phyloP scores from a whole-genome alignment of 2,797 vertebrate genomes.

The Falco columbarius region DNA sequence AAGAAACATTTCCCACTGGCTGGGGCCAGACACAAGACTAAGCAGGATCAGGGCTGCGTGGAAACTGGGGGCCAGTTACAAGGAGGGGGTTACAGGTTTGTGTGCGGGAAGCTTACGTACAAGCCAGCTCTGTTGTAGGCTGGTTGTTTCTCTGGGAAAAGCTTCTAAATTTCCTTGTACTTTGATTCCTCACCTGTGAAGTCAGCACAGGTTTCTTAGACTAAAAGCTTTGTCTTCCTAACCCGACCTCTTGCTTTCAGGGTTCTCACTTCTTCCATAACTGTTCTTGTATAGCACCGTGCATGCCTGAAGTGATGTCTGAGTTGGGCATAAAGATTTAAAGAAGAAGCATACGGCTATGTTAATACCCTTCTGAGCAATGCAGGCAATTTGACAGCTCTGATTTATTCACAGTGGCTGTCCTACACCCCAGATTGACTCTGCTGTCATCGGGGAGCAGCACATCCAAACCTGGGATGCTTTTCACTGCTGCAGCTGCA shows the following conservation, averaged over 20 bases:
- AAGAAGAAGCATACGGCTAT: fast-evolving
- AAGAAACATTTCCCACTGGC: not conserved
- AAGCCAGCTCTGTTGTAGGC: not conserved
- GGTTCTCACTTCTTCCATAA: not conserved
- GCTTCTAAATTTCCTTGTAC: not conserved
- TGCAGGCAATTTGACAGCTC: not conserved
- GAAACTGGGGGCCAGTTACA: not conserved
- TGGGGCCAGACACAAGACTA: not conserved
- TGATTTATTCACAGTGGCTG: not conserved
- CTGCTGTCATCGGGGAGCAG: not conserved
- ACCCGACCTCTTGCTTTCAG: not conserved
- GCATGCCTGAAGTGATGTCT: fast-evolving
- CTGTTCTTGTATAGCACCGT: not conserved
- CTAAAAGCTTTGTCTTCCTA: not conserved
- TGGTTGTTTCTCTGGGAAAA: not conserved
- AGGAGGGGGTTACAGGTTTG: not conserved
- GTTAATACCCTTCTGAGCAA: not conserved
- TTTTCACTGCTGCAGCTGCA: fast-evolving
- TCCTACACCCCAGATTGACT: fast-evolving
- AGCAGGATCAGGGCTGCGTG: not conserved
- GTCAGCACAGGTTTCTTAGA: not conserved
- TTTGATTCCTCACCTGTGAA: not conserved
- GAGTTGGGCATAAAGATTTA: not conserved
- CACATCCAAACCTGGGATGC: not conserved
- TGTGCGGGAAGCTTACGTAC: not conserved